Evolutionary conservation across 2,797 vertebrate species (phyloP).

Genomic region (Brotula barbata): DNA sequence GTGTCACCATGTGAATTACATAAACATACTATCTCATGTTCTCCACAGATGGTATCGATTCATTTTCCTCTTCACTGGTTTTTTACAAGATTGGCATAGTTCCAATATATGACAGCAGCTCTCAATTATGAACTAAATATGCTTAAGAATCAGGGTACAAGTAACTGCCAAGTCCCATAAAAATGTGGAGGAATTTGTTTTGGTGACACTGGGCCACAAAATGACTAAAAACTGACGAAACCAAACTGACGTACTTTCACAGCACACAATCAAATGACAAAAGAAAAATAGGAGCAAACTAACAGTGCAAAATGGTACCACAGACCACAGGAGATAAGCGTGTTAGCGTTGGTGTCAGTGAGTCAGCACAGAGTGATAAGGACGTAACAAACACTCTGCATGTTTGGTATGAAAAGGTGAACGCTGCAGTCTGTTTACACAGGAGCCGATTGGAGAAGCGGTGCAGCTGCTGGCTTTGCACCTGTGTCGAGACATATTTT

Average conservation of each 20-base stretch:
- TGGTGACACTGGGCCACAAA: slow-evolving; percentile 20
- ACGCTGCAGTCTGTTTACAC: too few relatives aligned
- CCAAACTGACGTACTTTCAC: not conserved
- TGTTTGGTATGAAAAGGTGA: too few relatives aligned
- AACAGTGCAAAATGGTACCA: too few relatives aligned
- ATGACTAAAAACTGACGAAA: not conserved
- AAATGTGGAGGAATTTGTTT: slow-evolving; percentile 25
- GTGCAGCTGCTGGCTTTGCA: too few relatives aligned
- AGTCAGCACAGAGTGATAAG: too few relatives aligned
- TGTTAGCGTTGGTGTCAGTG: too few relatives aligned
- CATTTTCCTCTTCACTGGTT: slow-evolving; percentile 26
- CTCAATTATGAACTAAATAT: slow-evolving; percentile 43
- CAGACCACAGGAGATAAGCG: too few relatives aligned
- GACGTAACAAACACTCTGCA: too few relatives aligned
- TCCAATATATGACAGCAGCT: slow-evolving; percentile 56
- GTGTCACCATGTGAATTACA: slow-evolving; percentile 25
- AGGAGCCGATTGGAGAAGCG: too few relatives aligned
- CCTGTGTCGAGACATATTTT: too few relatives aligned
- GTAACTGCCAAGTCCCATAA: slow-evolving; percentile 38
- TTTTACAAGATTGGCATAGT: slow-evolving; percentile 51
- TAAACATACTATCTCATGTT: slow-evolving; percentile 37
- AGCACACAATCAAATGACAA: not conserved
- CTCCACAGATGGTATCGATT: slow-evolving; percentile 54
- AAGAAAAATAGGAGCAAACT: too few relatives aligned
- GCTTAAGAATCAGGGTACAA: slow-evolving; percentile 26